A percentile compares a stretch with the other conserved stretches of the same genome.
Evolutionary conservation across 2,797 vertebrate genomes (phyloP).

Genomic region (Squalus acanthias): DNA sequence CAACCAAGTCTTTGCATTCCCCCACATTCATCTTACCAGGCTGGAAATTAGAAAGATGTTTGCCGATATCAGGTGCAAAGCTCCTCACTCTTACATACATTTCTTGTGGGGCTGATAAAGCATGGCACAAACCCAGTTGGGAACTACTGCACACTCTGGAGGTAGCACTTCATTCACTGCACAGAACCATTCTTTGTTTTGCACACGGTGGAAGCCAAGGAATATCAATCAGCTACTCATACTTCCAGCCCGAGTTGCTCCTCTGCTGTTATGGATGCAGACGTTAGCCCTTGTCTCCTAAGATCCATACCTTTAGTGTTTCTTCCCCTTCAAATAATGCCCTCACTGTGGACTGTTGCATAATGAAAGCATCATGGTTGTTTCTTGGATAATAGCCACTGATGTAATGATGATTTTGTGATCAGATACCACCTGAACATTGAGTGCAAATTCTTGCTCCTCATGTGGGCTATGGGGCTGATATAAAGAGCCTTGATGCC

Average conservation of each 20-base stretch:
- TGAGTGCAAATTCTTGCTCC: not conserved
- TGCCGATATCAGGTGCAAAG: not conserved
- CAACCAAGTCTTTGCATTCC: not conserved
- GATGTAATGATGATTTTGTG: not conserved
- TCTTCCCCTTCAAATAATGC: not conserved
- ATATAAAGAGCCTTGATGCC: not conserved
- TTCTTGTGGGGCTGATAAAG: not conserved
- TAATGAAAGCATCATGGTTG: not conserved
- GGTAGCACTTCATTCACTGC: not conserved
- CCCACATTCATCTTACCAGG: not conserved
- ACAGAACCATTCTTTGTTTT: not conserved
- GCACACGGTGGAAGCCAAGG: not conserved
- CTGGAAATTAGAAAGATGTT: not conserved
- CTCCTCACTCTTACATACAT: not conserved
- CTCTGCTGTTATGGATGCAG: not conserved
- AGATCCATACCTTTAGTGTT: not conserved
- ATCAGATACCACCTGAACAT: not conserved
- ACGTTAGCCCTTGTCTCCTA: not conserved
- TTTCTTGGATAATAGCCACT: not conserved
- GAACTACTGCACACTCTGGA: not conserved
- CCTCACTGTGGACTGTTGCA: not conserved
- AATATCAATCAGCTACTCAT: not conserved
- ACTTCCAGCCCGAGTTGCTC: not conserved
- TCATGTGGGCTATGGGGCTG: not conserved
- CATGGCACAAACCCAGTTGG: not conserved